phyloP scores from a whole-genome alignment of 2,888 invertebrate species.

The Tineola bisselliella region DNA sequence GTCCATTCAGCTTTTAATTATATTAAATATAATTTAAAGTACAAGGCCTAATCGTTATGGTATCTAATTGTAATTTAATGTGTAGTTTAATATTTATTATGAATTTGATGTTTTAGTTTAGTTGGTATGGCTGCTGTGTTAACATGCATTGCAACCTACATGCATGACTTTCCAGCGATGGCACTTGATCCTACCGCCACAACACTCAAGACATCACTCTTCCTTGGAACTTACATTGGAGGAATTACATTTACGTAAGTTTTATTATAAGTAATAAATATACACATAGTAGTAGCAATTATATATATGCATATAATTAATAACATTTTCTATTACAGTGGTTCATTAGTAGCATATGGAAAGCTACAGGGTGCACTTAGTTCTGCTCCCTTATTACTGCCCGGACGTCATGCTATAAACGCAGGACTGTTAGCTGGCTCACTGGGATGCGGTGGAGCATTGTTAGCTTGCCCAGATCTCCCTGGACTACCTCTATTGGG shows the following conservation, averaged over 20 bases:
- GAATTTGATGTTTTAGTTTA: conserved; percentile 60
- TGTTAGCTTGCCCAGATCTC: conserved; percentile 67
- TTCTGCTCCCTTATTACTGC: conserved; percentile 83
- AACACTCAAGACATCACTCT: conserved; percentile 84
- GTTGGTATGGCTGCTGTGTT: conserved; percentile 89
- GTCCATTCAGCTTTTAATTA: too few relatives aligned
- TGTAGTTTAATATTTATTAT: too few relatives aligned
- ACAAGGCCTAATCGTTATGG: too few relatives aligned
- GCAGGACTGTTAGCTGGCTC: conserved; percentile 73
- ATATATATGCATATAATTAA: background rate
- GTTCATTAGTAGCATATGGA: conserved; percentile 88
- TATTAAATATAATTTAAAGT: too few relatives aligned
- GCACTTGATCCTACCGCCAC: conserved; percentile 82
- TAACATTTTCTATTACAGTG: conserved; percentile 59
- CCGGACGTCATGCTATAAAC: conserved; percentile 84
- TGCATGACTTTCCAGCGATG: conserved; percentile 85
- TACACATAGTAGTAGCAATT: too few relatives aligned
- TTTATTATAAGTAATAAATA: background rate
- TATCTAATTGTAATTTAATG: too few relatives aligned
- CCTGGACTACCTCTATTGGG: conserved; percentile 79
- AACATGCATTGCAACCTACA: conserved; percentile 85
- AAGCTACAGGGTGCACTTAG: conserved; percentile 85
- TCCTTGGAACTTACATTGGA: conserved; percentile 89
- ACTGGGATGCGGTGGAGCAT: conserved; percentile 77
- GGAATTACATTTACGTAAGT: conserved; percentile 86